Evolutionary conservation across 1,140 invertebrate genomes (phyloP).

Genomic region (Achatina immaculata): DNA sequence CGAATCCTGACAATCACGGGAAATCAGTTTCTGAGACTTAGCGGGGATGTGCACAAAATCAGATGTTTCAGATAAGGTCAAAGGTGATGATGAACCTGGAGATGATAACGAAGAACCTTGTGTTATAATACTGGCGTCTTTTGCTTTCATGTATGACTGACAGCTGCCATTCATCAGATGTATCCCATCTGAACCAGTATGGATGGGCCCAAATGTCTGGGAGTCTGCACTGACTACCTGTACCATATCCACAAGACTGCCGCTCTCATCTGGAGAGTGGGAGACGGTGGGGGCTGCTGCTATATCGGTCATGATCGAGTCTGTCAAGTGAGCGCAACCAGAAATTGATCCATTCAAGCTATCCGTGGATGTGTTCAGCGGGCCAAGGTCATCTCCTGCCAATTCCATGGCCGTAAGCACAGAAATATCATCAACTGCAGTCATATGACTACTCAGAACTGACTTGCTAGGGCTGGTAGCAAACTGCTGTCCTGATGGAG

Average conservation of each 20-base stretch:
- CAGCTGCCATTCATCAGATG: conserved; percentile 22
- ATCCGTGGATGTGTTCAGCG: conserved; percentile 23
- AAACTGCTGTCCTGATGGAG: conserved; percentile 30
- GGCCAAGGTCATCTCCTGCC: conserved; percentile 8
- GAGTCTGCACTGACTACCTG: background rate
- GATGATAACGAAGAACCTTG: background rate
- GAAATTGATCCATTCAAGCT: conserved; percentile 22
- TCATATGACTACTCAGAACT: background rate
- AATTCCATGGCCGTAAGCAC: background rate
- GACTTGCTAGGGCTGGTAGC: conserved; percentile 21
- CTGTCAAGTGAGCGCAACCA: background rate
- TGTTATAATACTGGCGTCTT: background rate
- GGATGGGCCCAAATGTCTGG: background rate
- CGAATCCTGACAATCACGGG: background rate
- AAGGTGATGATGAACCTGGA: background rate
- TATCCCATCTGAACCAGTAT: background rate
- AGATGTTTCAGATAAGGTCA: background rate
- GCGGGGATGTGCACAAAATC: background rate
- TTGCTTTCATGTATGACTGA: conserved; percentile 13
- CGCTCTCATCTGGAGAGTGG: background rate
- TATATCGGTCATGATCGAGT: background rate
- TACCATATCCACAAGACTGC: conserved; percentile 11
- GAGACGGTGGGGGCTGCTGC: background rate
- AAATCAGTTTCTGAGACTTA: background rate
- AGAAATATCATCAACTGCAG: conserved; percentile 4